Percentiles rank a stretch among this genome's conserved stretches.
phyloP scores from a whole-genome alignment of 2,113 vertebrate genomes.

The Callorhinus ursinus region DNA sequence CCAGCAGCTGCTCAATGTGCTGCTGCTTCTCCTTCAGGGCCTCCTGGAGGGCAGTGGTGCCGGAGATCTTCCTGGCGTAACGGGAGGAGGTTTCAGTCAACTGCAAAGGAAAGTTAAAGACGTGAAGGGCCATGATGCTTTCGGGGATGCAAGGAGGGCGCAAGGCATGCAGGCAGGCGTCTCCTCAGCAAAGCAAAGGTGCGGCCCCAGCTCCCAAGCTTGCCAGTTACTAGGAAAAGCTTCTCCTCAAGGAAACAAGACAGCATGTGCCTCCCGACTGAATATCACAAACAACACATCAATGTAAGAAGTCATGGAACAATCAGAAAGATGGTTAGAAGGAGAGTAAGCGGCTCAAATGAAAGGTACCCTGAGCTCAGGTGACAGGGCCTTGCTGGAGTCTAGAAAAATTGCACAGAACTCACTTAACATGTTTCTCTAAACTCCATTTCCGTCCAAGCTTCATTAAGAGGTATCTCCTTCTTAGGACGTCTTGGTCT shows the following conservation, averaged over 20 bases:
- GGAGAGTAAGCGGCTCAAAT: background rate
- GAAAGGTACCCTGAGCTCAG: background rate
- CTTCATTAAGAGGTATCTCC: background rate
- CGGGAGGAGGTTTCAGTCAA: slow-evolving; percentile 98
- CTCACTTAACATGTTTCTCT: background rate
- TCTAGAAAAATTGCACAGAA: slow-evolving; percentile 31
- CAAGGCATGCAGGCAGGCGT: background rate
- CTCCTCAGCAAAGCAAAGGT: slow-evolving; percentile 68
- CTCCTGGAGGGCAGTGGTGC: slow-evolving; percentile 97
- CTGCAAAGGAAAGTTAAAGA: slow-evolving; percentile 84
- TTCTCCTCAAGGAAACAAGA: background rate
- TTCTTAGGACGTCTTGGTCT: background rate
- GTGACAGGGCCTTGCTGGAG: background rate
- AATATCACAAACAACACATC: background rate
- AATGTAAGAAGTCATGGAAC: background rate
- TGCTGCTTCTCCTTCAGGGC: slow-evolving; percentile 99
- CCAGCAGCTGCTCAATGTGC: slow-evolving; percentile 98
- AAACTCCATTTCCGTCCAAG: slow-evolving; percentile 37
- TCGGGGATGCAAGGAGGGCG: background rate
- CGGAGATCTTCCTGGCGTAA: slow-evolving; percentile 97
- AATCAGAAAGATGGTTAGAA: background rate
- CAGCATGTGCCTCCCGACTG: background rate
- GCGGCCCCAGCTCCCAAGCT: background rate
- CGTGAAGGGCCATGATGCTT: slow-evolving; percentile 34
- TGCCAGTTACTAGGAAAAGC: background rate